Percentiles rank a stretch among this genome's conserved stretches.
phyloP scores from a whole-genome alignment of 2,113 vertebrate species.

The Mustela nigripes region DNA sequence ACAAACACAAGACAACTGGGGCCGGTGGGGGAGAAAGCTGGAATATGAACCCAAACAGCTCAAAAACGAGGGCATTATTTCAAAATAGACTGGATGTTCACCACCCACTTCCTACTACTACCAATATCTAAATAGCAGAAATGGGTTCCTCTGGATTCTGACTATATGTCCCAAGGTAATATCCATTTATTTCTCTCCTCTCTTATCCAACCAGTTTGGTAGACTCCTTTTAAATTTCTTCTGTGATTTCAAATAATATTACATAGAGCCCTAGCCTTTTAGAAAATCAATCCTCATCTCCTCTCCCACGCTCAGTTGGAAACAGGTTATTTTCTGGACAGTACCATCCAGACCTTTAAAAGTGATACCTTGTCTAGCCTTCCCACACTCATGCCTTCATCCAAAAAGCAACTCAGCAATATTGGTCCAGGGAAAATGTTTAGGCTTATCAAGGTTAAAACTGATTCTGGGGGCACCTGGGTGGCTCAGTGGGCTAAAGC shows the following conservation, averaged over 20 bases:
- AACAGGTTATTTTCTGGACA: conserved; percentile 35
- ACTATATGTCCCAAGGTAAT: background rate
- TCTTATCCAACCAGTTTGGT: background rate
- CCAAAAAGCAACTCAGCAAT: background rate
- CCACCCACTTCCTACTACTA: background rate
- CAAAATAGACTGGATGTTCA: conserved; percentile 17
- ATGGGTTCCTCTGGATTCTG: background rate
- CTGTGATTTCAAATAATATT: conserved; percentile 38
- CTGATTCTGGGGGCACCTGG: background rate
- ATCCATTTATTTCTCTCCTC: conserved; percentile 18
- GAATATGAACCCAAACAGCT: conserved; percentile 21
- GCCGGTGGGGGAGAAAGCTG: background rate
- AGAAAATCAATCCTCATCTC: conserved; percentile 9
- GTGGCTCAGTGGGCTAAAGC: too few species aligned
- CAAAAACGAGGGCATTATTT: background rate
- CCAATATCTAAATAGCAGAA: background rate
- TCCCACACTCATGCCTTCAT: background rate
- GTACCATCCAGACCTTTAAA: background rate
- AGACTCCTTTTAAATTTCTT: background rate
- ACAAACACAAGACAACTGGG: background rate
- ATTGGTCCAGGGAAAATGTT: background rate
- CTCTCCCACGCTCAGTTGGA: background rate
- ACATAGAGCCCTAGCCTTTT: background rate
- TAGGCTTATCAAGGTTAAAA: conserved; percentile 30
- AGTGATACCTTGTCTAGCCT: background rate